Evolutionary conservation across 1,140 invertebrate genomes (phyloP), one percentile per base, ranked within the genome.

Genomic region (Oncopodura yosiiana): DNA sequence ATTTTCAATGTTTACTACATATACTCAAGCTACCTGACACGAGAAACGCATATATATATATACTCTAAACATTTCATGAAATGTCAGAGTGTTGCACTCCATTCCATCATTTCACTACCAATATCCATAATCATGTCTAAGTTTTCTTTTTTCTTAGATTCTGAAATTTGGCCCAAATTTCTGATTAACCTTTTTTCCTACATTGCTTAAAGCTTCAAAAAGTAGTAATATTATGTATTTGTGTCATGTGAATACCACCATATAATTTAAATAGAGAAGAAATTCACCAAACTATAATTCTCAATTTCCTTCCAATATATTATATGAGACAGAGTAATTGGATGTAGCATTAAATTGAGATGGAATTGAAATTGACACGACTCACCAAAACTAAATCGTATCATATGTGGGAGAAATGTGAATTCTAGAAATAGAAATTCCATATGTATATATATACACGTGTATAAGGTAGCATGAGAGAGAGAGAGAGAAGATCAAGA

Each of bases 61-160:
- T 16, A 30, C 18, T 45, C 29, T 26, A 45, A 16, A 46, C 44
- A 46, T 9, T 32, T 27, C 30, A 46, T 12, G 16, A 30, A 46
- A 21, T 32, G 21, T 46, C 27, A 46, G 16, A 21, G n/a, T n/a
- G n/a, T n/a, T n/a, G n/a, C n/a, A n/a, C n/a, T n/a, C n/a, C n/a
- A n/a, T n/a, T n/a, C n/a, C n/a, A n/a, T n/a, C n/a, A n/a, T n/a
- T n/a, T n/a, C 27, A 46, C 44, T 24, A 30, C 44, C 44, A 46
- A 46, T 46, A 46, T 46, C 44, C 44, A 46, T 46, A 46, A 46
- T 46, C 44, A 46, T 46, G 44, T 46, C 44, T 46, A 27, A 32
- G 44, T 32, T 46, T 27, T 46, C 44, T 46, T 46, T 16, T 19
- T 46, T 19, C 21, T 32, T 27, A 12, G 27, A 18, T 46, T 32